phyloP scores from a whole-genome alignment of 2,888 invertebrate species.

The Dryococelus australis region DNA sequence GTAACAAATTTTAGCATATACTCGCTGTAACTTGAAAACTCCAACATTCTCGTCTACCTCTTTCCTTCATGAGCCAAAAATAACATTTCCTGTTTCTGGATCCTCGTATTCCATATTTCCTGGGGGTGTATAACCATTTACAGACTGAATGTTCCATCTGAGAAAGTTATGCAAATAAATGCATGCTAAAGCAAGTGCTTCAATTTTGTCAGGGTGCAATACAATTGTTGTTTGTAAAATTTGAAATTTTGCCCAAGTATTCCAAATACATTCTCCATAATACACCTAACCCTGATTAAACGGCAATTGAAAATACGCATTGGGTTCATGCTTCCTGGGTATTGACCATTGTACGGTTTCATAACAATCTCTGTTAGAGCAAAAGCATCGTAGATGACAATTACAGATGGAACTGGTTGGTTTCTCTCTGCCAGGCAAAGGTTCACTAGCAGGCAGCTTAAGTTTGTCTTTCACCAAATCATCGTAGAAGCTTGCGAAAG shows the following conservation, averaged over 20 bases:
- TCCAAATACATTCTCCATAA: constrained; percentile 25
- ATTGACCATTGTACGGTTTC: neutral
- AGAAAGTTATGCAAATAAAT: neutral
- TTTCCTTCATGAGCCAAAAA: neutral
- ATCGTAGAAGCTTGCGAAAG: constrained; percentile 45
- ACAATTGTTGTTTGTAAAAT: neutral
- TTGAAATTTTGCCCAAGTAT: constrained; percentile 21
- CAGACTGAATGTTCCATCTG: neutral
- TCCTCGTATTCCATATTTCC: neutral
- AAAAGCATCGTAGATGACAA: constrained; percentile 11
- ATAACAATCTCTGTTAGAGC: neutral
- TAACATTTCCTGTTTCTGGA: neutral
- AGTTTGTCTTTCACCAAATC: constrained; percentile 43
- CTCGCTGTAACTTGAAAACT: neutral
- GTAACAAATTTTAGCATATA: too few species aligned
- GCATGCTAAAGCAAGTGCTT: neutral
- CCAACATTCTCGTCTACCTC: neutral
- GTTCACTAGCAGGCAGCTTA: constrained; percentile 44
- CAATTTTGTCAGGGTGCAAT: neutral
- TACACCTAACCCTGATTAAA: neutral
- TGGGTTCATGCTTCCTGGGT: neutral
- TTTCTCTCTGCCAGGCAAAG: too few species aligned
- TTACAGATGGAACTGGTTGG: constrained; percentile 32
- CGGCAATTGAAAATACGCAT: constrained; percentile 21
- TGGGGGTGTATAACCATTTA: neutral